Evolutionary conservation across 1,140 invertebrate genomes (phyloP), one percentile per base, ranked within the genome.

Genomic region (Drosophila kanapiae): DNA sequence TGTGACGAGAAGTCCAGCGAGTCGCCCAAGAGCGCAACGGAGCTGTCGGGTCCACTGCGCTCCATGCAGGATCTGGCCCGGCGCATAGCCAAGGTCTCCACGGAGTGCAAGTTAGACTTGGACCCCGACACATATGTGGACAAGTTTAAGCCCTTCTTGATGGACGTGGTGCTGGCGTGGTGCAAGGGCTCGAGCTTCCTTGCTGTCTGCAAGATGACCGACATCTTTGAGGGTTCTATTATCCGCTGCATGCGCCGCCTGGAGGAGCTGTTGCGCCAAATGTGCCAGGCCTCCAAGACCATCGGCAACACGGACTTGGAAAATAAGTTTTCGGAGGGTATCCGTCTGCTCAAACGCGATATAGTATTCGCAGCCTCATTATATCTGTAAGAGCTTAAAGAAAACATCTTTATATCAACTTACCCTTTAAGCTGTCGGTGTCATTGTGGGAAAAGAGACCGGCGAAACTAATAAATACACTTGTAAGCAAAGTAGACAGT

Each of bases 341-440:
- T 99, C 62, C 96, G 96, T 91, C 93, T 97, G 45, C 95, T 99
- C 35, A 99, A 99, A 94, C 95, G 99, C 80, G 99, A 99, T 93
- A 99, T 99, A 93, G 98, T 99, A 23, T 99, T 99, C 94, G 99
- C 99, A 57, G 98, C 99, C 35, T 99, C 98, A 93, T 95, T 99
- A 13, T 99, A 99, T 94, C 95, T 99, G 84, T 99, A 96, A 95
- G 56, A 70, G 3, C 16, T 35, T 37, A 63, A 40, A 18, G 42
- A 45, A 42, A 27, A 2, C 14, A 16, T 27, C 31, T 59, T 38
- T 48, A 16, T 33, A 16, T 40, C 57, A 18, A 40, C 16, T 9
- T 59, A 40, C 4, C 18, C 1, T 8, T 33, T 18, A 27, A 27
- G 38, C 37, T 51, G 13, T n/a, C 14, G 23, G 27, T 60, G 9